Conservation (phyloP, 2,797 vertebrate species). For the Masticophis lateralis region DNA sequence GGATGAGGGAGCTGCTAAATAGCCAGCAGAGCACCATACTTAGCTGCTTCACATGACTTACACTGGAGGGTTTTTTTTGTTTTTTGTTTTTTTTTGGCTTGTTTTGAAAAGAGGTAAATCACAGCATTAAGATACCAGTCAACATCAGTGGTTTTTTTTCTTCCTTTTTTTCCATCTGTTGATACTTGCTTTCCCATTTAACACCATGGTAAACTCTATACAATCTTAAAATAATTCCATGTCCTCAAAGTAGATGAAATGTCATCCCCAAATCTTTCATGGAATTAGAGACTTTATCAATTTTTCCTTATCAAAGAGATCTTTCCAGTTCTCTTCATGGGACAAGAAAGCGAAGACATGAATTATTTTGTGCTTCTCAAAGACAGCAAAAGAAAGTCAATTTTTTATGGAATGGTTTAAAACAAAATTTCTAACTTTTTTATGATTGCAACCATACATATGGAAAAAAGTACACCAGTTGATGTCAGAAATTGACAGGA, state of each 20-base stretch:
- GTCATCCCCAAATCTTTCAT: neutral
- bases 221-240: neutral
- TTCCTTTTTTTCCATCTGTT: neutral
- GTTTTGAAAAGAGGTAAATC: neutral
- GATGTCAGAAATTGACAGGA: neutral
- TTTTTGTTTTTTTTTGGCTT: neutral
- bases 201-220: neutral
- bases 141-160: neutral
- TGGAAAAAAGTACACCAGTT: neutral
- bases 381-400: neutral
- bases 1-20: neutral
- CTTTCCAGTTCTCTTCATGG: neutral
- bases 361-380: neutral
- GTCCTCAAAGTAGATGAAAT: neutral
- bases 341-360: neutral
- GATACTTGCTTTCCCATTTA: neutral
- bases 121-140: neutral
- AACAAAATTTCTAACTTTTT: neutral
- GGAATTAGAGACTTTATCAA: neutral
- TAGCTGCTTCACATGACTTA: neutral
- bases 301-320: neutral
- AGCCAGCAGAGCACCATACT: neutral
- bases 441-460: neutral
- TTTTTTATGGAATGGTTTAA: neutral
- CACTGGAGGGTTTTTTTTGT: neutral